Conservation (phyloP, 2,113 vertebrate species). For the Takifugu flavidus region DNA sequence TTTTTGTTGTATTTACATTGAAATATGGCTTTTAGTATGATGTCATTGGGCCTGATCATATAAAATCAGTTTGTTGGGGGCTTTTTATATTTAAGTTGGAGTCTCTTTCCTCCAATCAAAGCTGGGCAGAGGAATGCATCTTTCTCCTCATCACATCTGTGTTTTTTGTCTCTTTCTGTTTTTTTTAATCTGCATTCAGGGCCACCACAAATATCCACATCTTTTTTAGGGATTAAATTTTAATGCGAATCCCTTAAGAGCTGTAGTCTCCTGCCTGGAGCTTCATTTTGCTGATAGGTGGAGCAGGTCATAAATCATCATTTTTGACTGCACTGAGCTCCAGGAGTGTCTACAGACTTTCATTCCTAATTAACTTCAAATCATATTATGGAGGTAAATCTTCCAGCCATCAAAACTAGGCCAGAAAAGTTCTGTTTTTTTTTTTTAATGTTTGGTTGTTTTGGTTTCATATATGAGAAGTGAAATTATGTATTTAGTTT, state of each 20-base stretch:
- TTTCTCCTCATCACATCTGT: constrained; percentile 54
- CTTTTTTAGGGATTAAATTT: constrained; percentile 36
- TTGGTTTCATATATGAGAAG: too few relatives aligned
- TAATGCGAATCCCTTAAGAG: constrained; percentile 23
- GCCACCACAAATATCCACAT: constrained; percentile 30
- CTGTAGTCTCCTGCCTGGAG: constrained; percentile 11
- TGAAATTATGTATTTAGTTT: too few relatives aligned
- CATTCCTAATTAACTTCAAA: background rate
- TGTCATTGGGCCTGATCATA: constrained; percentile 7
- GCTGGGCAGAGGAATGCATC: constrained; percentile 11
- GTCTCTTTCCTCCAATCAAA: constrained; percentile 10
- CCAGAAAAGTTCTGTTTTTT: too few relatives aligned
- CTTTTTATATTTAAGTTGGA: background rate
- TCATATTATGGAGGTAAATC: too few relatives aligned
- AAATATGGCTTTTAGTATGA: background rate
- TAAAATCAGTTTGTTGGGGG: background rate
- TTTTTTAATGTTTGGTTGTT: too few relatives aligned
- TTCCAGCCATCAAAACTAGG: too few relatives aligned
- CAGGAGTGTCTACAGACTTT: constrained; percentile 14
- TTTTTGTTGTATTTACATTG: background rate
- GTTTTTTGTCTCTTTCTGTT: constrained; percentile 57
- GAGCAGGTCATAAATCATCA: background rate
- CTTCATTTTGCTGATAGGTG: constrained; percentile 17
- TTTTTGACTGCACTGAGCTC: constrained; percentile 12
- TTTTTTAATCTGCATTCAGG: constrained; percentile 69